Evolutionary conservation across 2,797 vertebrate genomes (phyloP).

Genomic region (Rhinichthys osculus): DNA sequence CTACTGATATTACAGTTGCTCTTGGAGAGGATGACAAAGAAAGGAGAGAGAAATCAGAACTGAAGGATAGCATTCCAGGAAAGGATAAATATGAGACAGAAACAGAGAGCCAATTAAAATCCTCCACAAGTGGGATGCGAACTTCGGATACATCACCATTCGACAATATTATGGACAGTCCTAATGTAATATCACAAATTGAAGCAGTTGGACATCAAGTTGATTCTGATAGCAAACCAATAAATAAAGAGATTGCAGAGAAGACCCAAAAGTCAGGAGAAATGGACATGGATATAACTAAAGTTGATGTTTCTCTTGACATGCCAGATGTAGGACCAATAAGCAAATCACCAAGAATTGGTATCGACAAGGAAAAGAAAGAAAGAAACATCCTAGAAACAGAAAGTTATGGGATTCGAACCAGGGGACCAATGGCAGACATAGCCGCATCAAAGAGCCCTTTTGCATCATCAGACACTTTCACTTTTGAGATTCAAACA

Average conservation of each 20-base stretch:
- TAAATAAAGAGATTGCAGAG: slow-evolving; percentile 46
- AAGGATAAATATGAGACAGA: slow-evolving; percentile 70
- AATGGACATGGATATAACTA: slow-evolving; percentile 63
- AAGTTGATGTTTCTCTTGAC: slow-evolving; percentile 66
- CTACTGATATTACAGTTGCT: slow-evolving; percentile 70
- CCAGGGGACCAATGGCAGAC: slow-evolving; percentile 64
- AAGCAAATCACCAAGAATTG: slow-evolving; percentile 66
- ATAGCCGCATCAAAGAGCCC: slow-evolving; percentile 59
- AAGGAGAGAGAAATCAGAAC: slow-evolving; percentile 76
- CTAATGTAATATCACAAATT: slow-evolving; percentile 58
- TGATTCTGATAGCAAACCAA: slow-evolving; percentile 54
- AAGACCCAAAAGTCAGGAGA: slow-evolving; percentile 53
- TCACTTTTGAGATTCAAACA: slow-evolving; percentile 27
- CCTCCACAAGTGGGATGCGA: slow-evolving; percentile 70
- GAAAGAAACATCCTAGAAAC: slow-evolving; percentile 59
- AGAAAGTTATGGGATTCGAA: slow-evolving; percentile 66
- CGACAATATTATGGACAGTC: slow-evolving; percentile 56
- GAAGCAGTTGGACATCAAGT: slow-evolving; percentile 58
- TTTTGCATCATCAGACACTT: slow-evolving; percentile 52
- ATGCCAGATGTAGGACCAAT: slow-evolving; percentile 62
- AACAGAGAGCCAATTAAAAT: slow-evolving; percentile 58
- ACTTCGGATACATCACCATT: slow-evolving; percentile 62
- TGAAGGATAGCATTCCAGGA: slow-evolving; percentile 75
- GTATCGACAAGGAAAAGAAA: slow-evolving; percentile 69
- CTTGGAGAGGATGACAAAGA: slow-evolving; percentile 69